phyloP scores from a whole-genome alignment of 2,113 vertebrate species.

The Aythya baeri region DNA sequence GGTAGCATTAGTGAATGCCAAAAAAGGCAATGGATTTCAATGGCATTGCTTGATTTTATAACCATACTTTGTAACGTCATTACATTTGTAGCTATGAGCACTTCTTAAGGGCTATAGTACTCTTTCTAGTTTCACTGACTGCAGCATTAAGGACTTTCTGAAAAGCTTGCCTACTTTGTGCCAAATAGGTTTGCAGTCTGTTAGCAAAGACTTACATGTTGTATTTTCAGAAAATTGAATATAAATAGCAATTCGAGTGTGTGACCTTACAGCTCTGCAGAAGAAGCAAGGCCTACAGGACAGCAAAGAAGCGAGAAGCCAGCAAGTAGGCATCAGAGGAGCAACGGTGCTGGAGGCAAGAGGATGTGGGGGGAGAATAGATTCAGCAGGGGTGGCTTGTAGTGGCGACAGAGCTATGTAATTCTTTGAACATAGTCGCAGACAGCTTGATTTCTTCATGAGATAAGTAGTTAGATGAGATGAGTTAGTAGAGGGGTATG shows the following conservation, averaged over 20 bases:
- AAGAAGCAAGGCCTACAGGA: neutral
- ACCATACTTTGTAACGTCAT: fast-evolving
- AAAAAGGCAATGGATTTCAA: neutral
- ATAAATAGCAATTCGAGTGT: constrained; percentile 7
- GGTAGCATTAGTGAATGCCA: neutral
- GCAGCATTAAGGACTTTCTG: neutral
- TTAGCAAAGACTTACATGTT: neutral
- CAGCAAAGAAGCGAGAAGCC: neutral
- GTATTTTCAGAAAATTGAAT: neutral
- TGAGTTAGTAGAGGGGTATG: neutral
- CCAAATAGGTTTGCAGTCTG: neutral
- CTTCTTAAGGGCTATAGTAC: neutral
- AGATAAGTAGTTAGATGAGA: neutral
- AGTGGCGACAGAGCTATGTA: neutral
- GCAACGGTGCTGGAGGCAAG: neutral
- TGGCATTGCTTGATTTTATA: neutral
- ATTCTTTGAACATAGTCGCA: neutral
- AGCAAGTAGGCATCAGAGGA: neutral
- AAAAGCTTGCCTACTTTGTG: neutral
- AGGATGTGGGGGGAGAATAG: constrained; percentile 17
- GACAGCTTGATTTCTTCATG: neutral
- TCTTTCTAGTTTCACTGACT: neutral
- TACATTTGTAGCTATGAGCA: neutral
- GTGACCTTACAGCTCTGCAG: neutral
- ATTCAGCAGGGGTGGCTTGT: neutral